Evolutionary conservation across 2,888 invertebrate species (phyloP), one percentile per base, ranked within the genome.

Genomic region (Macaria notata): DNA sequence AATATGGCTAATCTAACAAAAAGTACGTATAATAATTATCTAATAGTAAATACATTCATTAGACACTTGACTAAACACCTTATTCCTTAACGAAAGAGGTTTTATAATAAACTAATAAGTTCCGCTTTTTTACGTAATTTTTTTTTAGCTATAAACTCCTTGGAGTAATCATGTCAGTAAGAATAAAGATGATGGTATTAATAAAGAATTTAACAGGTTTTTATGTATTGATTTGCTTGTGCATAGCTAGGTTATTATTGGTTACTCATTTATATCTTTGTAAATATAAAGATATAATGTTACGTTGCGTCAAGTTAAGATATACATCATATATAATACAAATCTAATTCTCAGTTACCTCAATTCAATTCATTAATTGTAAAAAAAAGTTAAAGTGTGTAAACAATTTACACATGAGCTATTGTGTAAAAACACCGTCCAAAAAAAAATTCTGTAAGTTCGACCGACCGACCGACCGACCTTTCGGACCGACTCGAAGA

Each of bases 201-300:
- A 59, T 61, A 31, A 67, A 64, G 64, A 70, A 71, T 75, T 39
- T 8, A 43, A 31, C 29, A 36, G 31, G 31, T 50, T 46, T 31
- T 49, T 52, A 54, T 46, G 47, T 66, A 50, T 38, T 38, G 5
- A 38, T 38, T 38, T 38, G 38, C 8, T 7, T 38, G 5, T 38
- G 5, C 38, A 8, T 38, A 38, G 38, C 38, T 38, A 38, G 5
- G 8, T 38, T 38, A 38, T 19, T 19, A 1, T 19, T 19, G 19
- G 19, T 19, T 19, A 19, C 19, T 19, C 19, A 19, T 19, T 19
- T 19, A 19, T 19, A 19, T 19, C 19, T 19, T 19, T 19, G 19
- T 19, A 19, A 19, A 19, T 19, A 19, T 19, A 19, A 19, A 19
- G 19, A 19, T 19, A 19, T 19, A 19, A 19, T 19, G 19, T 19